These are phyloP conservation scores for Amblyraja radiata DNA, from an alignment of 2,797 vertebrate species.

Conservation along the genomic window DNA sequence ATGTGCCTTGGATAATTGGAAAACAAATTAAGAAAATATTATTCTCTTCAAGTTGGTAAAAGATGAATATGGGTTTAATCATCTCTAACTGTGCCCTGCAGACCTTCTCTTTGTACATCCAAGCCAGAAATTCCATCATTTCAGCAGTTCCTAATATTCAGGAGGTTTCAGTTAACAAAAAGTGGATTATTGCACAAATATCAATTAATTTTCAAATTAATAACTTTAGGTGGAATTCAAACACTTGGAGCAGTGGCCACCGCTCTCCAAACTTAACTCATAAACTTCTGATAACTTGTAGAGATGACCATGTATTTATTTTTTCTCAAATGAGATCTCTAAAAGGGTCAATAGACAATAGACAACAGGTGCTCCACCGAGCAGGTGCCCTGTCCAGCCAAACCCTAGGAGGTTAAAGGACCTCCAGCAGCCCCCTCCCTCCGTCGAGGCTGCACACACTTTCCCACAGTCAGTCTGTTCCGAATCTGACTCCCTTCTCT, in stretches of 20 bases:
- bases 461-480: too few species aligned
- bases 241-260: background rate
- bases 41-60: constrained; percentile 10
- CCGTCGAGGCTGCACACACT: too few species aligned
- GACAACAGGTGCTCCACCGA: too few species aligned
- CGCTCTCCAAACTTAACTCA: background rate
- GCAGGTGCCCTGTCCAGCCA: too few species aligned
- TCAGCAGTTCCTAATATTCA: background rate
- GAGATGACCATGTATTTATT: background rate
- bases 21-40: constrained; percentile 22
- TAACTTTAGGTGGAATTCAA: background rate
- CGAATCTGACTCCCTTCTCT: too few species aligned
- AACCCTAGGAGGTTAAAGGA: too few species aligned
- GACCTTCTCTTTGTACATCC: background rate
- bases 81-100: constrained; percentile 9
- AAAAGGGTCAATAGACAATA: too few species aligned
- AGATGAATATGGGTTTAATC: background rate
- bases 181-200: background rate
- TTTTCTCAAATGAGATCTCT: background rate
- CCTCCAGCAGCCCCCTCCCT: too few species aligned
- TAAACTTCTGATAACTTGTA: background rate
- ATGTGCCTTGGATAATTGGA: constrained; percentile 6
- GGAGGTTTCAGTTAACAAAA: background rate
- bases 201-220: background rate
- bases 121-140: background rate